Conservation (phyloP, 2,113 vertebrate species). For the Paradoxurus hermaphroditus region DNA sequence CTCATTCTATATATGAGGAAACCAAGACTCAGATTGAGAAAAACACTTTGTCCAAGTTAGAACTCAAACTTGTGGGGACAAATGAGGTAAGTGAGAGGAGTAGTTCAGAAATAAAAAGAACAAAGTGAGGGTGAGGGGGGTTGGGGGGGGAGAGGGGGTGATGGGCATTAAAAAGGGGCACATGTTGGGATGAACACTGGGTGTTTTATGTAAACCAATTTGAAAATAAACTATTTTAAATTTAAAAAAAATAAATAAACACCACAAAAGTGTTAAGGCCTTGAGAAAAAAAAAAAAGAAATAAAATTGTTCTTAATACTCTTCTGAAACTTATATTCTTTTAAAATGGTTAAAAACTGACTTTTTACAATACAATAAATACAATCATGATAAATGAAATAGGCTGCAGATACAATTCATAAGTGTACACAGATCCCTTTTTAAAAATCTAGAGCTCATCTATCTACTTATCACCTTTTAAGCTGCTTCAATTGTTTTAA, state of each 20-base stretch:
- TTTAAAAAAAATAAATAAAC: too few species aligned
- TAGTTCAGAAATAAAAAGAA: conserved; percentile 38
- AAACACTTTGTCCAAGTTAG: neutral
- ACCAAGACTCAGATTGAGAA: neutral
- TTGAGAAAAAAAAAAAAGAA: too few species aligned
- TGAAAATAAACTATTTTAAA: too few species aligned
- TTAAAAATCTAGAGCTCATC: neutral
- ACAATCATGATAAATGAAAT: neutral
- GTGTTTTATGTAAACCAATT: too few species aligned
- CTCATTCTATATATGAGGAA: conserved; percentile 17
- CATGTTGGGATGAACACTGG: too few species aligned
- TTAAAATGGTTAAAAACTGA: neutral
- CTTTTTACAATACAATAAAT: neutral
- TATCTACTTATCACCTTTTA: neutral
- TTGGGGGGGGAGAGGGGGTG: too few species aligned
- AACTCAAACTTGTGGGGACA: neutral
- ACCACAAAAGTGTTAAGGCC: too few species aligned
- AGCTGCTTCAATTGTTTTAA: neutral
- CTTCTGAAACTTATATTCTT: neutral
- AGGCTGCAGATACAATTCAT: neutral
- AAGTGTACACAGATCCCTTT: neutral
- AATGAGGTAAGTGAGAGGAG: neutral
- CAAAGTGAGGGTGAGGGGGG: too few species aligned
- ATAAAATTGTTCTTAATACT: neutral
- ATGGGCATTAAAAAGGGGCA: too few species aligned